Base-by-base conservation (phyloP, 1,140 invertebrate species). In the Scaptomyza hsui region DNA sequence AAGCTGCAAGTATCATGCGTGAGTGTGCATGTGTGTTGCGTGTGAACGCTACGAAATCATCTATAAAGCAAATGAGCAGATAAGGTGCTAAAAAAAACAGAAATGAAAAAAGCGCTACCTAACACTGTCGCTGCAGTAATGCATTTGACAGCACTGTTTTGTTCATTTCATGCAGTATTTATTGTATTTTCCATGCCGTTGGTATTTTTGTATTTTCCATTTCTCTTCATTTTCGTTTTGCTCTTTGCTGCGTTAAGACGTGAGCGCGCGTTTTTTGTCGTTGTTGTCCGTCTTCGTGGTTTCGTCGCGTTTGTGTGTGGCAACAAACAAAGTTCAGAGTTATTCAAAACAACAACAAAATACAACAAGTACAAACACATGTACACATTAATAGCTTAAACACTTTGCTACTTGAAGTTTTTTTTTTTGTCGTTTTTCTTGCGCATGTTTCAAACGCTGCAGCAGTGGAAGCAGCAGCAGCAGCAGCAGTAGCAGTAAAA, bases 171-270 rank as follows among this genome's bases (percentile, higher is more conserved):
- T 62, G 18, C 41, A 29, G 65, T 70, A 63, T 70, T 64, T 70
- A 55, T 21, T 48, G 35, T 48, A 49, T 63, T 70, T 70, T 42
- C 7, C 18, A 63, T 47, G 16, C 16, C 44, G 29, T 48, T 67
- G 62, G 62, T 65, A 72, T 71, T 71, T 71, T 71, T 51, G 61
- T 71, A 71, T 65, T 71, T 65, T 71, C 45, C 47, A 72, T 65
- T 57, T 56, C 61, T 71, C 68, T 65, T 71, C 68, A 71, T 65
- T 71, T 71, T 71, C 68, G 68, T 71, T 71, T 71, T 71, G 68
- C 68, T 71, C 68, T 71, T 65, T 71, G 68, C 37, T 71, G 56
- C 68, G 68, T 64, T 26, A 61, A 57, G 68, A 65, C 68, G 68
- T 64, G 45, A 64, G 52, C 61, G 68, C 61, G 60, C 29, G 55